Evolutionary conservation across 2,888 invertebrate species (phyloP), one percentile per base, ranked within the genome.

Genomic region (Eupithecia tripunctaria): DNA sequence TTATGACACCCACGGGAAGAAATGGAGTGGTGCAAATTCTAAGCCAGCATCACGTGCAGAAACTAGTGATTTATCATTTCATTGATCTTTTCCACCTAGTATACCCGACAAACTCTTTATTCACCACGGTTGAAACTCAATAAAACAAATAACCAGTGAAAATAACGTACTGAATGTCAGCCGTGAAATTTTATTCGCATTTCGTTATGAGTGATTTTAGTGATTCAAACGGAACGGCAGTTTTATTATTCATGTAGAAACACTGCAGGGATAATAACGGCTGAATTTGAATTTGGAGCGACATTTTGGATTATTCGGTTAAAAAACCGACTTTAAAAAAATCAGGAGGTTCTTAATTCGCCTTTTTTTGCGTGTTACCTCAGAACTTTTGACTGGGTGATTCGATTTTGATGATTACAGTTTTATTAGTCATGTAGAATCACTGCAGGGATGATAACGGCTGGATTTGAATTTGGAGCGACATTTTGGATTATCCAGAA

Each of bases 151-250:
- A 62, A 32, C 62, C 62, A n/a, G 27, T 27, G 27, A 59, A 59
- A 59, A 15, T 27, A 59, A 27, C 27, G 36, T 60, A 65, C 25
- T 62, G 68, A 69, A 71, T 67, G 71, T 27, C 71, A 36, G 68
- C 67, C 63, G 69, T 74, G 71, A 74, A 71, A 74, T 74, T 74
- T 74, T 74, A 74, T 71, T 71, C 68, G 21, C 56, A 71, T 71
- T 66, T 66, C 62, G 65, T 66, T 73, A 70, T 38, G 38, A 70
- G 71, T 68, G 68, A 71, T 74, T 74, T 62, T 60, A 68, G 65
- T 62, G 74, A 68, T 74, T 69, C 67, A 43, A 62, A 64, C 29
- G 62, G n/a, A 5, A 18, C 27, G 65, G 14, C 32, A 60, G 14
- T 51, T 14, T 62, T 62, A 32, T 62, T 62, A 62, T 62, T 62